A percentile compares a stretch with the other conserved stretches of the same genome.
phyloP scores from a whole-genome alignment of 2,888 invertebrate species.

The Podabrus alpinus region DNA sequence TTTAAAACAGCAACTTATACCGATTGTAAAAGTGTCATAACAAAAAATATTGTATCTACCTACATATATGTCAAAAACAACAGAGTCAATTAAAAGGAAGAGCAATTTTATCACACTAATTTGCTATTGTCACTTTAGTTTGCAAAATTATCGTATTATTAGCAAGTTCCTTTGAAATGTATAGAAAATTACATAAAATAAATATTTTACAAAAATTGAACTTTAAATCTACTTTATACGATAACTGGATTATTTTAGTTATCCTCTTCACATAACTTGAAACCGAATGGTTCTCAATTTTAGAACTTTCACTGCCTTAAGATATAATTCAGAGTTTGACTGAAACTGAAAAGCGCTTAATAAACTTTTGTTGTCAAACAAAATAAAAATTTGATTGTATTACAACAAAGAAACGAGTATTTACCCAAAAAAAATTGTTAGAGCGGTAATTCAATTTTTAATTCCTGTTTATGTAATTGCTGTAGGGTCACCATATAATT shows the following conservation, averaged over 20 bases:
- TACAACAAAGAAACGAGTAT: neutral
- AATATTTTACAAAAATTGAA: no score
- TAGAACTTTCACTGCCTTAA: neutral
- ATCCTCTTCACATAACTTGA: neutral
- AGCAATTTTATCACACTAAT: no score
- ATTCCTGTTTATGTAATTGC: neutral
- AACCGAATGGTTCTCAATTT: neutral
- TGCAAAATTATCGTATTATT: no score
- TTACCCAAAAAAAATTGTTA: neutral
- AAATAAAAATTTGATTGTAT: neutral
- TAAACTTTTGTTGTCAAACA: neutral
- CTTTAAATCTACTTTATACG: neutral
- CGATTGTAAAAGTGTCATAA: no score
- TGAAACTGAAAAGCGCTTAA: neutral
- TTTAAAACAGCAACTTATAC: no score
- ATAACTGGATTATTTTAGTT: neutral
- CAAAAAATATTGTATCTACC: no score
- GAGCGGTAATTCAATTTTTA: neutral
- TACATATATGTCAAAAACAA: no score
- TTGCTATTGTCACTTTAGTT: no score
- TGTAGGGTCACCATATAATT: no score
- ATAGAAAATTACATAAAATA: no score
- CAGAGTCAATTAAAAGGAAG: no score
- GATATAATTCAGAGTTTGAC: neutral
- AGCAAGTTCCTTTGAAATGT: no score